A percentile compares a stretch with the other conserved stretches of the same genome.
phyloP scores from a whole-genome alignment of 2,113 vertebrate species.

The Rafetus swinhoei region DNA sequence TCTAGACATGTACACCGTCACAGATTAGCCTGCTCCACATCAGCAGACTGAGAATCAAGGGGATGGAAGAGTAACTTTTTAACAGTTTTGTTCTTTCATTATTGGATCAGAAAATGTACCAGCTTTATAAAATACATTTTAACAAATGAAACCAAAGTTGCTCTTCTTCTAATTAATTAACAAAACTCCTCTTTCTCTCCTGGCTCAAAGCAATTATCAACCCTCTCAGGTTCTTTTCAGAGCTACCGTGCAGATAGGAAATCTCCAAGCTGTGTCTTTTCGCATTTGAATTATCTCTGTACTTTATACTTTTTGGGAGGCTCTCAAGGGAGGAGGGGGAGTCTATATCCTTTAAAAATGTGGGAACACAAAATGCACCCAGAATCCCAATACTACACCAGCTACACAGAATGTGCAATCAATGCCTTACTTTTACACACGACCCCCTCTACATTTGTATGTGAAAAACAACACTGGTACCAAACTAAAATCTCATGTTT shows the following conservation, averaged over 20 bases:
- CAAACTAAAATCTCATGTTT: background rate
- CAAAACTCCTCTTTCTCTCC: background rate
- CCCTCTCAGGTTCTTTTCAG: background rate
- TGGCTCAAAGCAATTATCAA: background rate
- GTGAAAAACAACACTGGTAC: rapidly evolving
- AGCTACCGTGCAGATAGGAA: rapidly evolving
- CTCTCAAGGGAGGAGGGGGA: too few species aligned
- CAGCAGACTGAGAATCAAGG: background rate
- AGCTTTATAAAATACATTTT: background rate
- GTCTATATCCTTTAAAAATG: background rate
- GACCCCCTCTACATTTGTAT: background rate
- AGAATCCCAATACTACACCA: background rate
- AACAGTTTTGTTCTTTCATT: background rate
- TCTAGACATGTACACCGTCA: background rate
- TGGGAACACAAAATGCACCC: background rate
- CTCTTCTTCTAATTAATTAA: background rate
- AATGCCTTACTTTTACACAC: rapidly evolving
- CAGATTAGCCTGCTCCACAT: background rate
- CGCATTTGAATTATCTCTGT: background rate
- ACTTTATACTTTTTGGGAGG: slow-evolving; percentile 29
- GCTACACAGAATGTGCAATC: rapidly evolving
- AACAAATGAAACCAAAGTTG: background rate
- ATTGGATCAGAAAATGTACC: background rate
- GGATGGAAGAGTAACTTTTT: background rate
- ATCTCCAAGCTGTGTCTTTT: background rate